These are phyloP conservation scores for Eupithecia subfuscata DNA, from an alignment of 2,888 invertebrate species.

Conservation along the genomic window DNA sequence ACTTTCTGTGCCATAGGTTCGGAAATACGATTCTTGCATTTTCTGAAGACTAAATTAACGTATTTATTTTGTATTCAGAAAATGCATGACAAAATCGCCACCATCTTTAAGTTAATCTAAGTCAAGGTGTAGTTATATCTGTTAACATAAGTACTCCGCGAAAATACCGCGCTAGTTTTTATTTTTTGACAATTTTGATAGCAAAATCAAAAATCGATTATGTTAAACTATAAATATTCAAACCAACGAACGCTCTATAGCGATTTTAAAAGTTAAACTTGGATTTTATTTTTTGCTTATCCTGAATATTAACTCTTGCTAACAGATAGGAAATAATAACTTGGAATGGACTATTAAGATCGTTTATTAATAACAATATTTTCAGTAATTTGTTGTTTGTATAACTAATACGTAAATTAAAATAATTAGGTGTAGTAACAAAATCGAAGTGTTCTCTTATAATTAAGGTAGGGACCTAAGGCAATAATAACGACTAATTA, in stretches of 20 bases:
- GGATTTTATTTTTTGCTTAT: background rate
- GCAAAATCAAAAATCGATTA: background rate
- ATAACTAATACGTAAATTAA: slow-evolving; percentile 22
- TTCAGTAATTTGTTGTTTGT: slow-evolving; percentile 1
- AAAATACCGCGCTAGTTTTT: background rate
- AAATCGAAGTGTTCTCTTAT: slow-evolving; percentile 25
- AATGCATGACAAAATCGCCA: background rate
- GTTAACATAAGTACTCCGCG: background rate
- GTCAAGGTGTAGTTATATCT: background rate
- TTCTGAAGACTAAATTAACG: background rate
- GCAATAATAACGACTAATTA: slow-evolving; percentile 19
- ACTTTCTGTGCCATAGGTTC: slow-evolving; percentile 42
- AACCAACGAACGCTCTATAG: background rate
- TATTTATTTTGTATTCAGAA: background rate
- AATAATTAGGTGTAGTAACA: background rate
- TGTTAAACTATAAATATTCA: background rate
- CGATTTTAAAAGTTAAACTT: background rate
- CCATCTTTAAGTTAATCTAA: slow-evolving; percentile 1
- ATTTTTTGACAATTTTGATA: background rate
- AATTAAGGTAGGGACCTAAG: slow-evolving; percentile 16
- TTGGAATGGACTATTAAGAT: background rate
- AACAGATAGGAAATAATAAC: background rate
- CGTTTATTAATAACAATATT: background rate
- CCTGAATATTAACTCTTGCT: background rate
- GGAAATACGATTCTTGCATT: slow-evolving; percentile 4